Evolutionary conservation across 2,113 vertebrate genomes (phyloP).

Genomic region (Muntiacus muntjak): DNA sequence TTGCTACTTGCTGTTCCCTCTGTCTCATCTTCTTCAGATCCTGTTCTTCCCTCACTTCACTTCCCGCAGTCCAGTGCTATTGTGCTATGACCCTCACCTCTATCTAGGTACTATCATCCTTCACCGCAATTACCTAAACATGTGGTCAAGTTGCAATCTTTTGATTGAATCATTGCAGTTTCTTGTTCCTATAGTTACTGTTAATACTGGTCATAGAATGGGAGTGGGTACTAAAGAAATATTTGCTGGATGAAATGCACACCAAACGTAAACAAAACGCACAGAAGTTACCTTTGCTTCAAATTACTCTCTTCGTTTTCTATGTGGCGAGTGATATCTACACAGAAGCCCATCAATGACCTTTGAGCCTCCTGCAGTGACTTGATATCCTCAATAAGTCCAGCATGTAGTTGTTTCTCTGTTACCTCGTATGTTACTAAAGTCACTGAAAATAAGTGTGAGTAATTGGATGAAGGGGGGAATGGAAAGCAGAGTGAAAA

Average conservation of each 20-base stretch:
- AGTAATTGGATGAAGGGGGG: constrained; percentile 42
- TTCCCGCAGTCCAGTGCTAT: background rate
- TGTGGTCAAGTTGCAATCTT: background rate
- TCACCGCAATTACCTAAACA: background rate
- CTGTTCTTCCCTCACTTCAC: background rate
- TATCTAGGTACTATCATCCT: background rate
- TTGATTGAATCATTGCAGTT: background rate
- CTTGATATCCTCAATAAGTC: constrained; percentile 74
- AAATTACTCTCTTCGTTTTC: background rate
- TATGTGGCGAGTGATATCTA: background rate
- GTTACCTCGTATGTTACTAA: constrained; percentile 51
- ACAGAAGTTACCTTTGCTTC: background rate
- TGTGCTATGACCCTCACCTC: background rate
- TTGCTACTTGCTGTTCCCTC: fast-evolving
- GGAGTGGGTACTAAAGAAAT: background rate
- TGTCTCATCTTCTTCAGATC: background rate
- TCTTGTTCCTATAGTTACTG: background rate
- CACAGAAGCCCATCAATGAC: constrained; percentile 23
- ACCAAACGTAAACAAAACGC: background rate
- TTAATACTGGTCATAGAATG: background rate
- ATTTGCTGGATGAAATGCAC: background rate
- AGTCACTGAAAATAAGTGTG: constrained; percentile 64
- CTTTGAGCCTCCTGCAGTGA: constrained; percentile 72
- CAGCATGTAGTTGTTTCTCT: constrained; percentile 67
- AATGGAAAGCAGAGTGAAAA: constrained; percentile 37